Evolutionary conservation across 2,113 vertebrate species (phyloP).

Genomic region (Rallus limicola): DNA sequence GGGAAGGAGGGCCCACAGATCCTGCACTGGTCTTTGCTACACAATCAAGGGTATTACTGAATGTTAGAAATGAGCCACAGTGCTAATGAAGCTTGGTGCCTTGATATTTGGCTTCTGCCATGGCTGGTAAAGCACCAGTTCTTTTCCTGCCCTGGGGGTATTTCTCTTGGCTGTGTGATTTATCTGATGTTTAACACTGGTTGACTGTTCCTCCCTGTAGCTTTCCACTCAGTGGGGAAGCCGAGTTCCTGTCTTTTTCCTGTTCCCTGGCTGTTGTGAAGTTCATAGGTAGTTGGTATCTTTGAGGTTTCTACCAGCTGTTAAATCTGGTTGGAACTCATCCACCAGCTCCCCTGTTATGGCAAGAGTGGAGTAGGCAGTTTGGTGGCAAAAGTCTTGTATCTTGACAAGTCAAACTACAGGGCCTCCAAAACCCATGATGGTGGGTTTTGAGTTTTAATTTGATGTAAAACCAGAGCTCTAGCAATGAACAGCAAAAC

Average conservation of each 20-base stretch:
- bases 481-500: background rate
- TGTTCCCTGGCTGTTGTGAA: background rate
- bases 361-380: background rate
- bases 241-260: background rate
- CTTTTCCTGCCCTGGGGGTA: background rate
- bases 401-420: background rate
- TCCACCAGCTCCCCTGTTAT: background rate
- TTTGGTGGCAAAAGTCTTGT: background rate
- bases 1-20: background rate
- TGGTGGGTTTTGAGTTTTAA: background rate
- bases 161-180: slow-evolving; percentile 11
- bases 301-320: background rate
- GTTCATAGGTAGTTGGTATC: background rate
- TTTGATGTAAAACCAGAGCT: background rate
- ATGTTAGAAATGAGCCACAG: background rate
- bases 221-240: background rate
- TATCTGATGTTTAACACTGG: background rate
- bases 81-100: background rate
- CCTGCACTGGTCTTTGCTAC: background rate
- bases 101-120: background rate
- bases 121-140: background rate
- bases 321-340: background rate
- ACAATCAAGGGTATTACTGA: background rate
- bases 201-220: background rate
- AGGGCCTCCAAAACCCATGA: background rate